Conservation (phyloP, 1,140 invertebrate genomes). For the Wasmannia auropunctata region DNA sequence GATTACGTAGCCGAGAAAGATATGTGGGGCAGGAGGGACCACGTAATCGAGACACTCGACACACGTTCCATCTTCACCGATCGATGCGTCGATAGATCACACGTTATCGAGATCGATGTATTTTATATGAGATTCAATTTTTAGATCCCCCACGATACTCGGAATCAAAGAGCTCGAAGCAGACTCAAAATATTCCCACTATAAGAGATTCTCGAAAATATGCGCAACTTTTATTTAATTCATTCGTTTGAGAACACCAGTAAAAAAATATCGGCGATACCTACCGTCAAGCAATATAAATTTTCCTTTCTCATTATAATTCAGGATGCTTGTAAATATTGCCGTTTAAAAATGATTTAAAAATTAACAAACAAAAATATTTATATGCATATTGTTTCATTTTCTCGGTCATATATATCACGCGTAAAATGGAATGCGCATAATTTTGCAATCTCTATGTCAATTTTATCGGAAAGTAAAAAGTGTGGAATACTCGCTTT, state of each 20-base stretch:
- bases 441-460: background rate
- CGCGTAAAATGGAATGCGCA: background rate
- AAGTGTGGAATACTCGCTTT: background rate
- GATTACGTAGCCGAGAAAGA: slow-evolving; percentile 17
- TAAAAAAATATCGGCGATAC: background rate
- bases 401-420: background rate
- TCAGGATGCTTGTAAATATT: background rate
- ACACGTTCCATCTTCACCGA: background rate
- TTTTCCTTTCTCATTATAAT: background rate
- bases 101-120: background rate
- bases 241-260: background rate
- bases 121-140: background rate
- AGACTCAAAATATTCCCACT: background rate
- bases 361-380: background rate
- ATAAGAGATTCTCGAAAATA: background rate
- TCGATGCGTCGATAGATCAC: background rate
- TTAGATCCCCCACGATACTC: background rate
- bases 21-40: background rate
- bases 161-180: slow-evolving; percentile 16
- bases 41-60: background rate
- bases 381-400: too few species aligned
- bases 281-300: background rate
- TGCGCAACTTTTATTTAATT: background rate
- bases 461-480: background rate
- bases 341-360: background rate